Evolutionary conservation across 2,113 vertebrate genomes (phyloP).

Genomic region (Bubalus kerabau): DNA sequence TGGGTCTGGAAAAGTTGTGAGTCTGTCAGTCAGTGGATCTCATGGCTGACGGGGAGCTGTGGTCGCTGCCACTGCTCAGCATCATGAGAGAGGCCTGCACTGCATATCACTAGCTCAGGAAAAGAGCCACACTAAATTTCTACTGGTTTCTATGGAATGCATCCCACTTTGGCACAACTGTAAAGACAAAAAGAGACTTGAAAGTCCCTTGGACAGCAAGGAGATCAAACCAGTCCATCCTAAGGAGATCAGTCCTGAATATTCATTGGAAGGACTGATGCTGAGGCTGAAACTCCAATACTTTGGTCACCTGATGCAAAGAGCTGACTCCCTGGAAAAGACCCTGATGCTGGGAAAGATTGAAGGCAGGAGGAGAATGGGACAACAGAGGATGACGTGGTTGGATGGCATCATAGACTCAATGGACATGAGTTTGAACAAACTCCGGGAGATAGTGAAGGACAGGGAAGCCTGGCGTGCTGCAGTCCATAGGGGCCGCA

Average conservation of each 20-base stretch:
- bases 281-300: not conserved
- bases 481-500: not conserved
- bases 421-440: not conserved
- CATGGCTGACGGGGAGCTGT: not conserved
- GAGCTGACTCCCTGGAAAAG: not conserved
- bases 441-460: not conserved
- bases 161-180: not conserved
- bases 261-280: not conserved
- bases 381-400: not conserved
- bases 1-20: not conserved
- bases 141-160: not conserved
- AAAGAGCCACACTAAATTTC: not conserved
- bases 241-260: not conserved
- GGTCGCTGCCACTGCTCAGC: not conserved
- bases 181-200: not conserved
- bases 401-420: not conserved
- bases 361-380: not conserved
- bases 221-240: not conserved
- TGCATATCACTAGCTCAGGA: not conserved
- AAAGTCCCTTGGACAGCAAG: not conserved
- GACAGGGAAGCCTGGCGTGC: not conserved
- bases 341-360: not conserved
- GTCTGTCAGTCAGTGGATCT: no score
- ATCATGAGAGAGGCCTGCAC: rapidly evolving
- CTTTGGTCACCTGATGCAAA: not conserved